These are phyloP conservation scores for Charadrius vociferus DNA, from an alignment of 2,113 vertebrate species.

Conservation along the genomic window DNA sequence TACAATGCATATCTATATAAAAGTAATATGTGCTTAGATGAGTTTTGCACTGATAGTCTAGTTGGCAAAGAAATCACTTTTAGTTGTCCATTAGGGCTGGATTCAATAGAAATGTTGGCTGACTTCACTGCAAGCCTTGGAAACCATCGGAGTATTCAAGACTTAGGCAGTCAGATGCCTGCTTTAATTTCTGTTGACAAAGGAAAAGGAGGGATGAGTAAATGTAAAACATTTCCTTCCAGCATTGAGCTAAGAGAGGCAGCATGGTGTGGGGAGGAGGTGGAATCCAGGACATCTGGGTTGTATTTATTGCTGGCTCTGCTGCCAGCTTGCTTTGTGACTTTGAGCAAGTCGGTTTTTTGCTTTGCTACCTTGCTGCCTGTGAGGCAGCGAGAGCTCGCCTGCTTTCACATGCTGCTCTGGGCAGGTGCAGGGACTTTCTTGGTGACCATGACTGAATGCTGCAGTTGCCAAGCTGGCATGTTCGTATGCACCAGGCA, in stretches of 20 bases:
- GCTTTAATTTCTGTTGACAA: slow-evolving; percentile 65
- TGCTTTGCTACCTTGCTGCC: not conserved
- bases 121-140: slow-evolving; percentile 36
- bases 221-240: slow-evolving; percentile 66
- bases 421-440: not conserved
- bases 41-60: slow-evolving; percentile 3
- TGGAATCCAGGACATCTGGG: slow-evolving; percentile 54
- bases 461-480: not conserved
- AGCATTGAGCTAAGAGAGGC: slow-evolving; percentile 48
- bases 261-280: slow-evolving; percentile 16
- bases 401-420: not conserved
- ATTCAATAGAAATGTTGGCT: slow-evolving; percentile 61
- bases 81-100: slow-evolving; percentile 44
- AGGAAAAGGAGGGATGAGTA: slow-evolving; percentile 60
- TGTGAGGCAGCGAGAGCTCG: not conserved
- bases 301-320: slow-evolving; percentile 22
- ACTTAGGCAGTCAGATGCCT: slow-evolving; percentile 56
- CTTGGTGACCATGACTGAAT: not conserved
- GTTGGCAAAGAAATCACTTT: slow-evolving; percentile 32
- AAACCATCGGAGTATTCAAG: slow-evolving; percentile 26
- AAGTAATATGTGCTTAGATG: not conserved
- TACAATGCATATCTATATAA: not conserved
- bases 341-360: not conserved
- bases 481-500: fast-evolving
- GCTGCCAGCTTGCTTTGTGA: slow-evolving; percentile 25